These are phyloP conservation scores for Rhyacichthys aspro DNA, from an alignment of 2,797 vertebrate genomes.

Conservation along the genomic window DNA sequence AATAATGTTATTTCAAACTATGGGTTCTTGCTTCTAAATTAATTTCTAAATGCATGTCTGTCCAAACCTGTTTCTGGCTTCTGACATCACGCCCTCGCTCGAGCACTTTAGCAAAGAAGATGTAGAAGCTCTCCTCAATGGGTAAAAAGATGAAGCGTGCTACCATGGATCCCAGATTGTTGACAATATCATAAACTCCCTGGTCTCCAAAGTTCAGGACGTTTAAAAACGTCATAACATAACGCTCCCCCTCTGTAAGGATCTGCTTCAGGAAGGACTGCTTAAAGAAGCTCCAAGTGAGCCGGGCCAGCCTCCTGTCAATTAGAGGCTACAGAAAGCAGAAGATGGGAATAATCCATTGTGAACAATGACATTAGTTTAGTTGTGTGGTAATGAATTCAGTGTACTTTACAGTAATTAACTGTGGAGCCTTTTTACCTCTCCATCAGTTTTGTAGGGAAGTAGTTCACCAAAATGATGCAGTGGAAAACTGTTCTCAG, in stretches of 20 bases:
- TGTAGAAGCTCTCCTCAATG: slow-evolving; percentile 97
- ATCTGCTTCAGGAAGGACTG: slow-evolving; percentile 98
- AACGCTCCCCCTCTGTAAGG: slow-evolving; percentile 95
- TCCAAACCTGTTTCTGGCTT: slow-evolving; percentile 87
- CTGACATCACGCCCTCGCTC: slow-evolving; percentile 84
- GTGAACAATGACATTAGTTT: neutral
- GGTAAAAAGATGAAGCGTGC: slow-evolving; percentile 95
- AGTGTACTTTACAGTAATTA: neutral
- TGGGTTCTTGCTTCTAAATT: rapidly evolving
- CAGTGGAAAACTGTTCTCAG: slow-evolving; percentile 86
- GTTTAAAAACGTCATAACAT: slow-evolving; percentile 98
- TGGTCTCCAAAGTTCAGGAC: slow-evolving; percentile 97
- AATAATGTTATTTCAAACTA: slow-evolving; percentile 1
- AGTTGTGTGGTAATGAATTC: neutral
- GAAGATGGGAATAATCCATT: neutral
- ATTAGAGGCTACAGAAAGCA: slow-evolving; percentile 80
- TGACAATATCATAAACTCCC: slow-evolving; percentile 94
- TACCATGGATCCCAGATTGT: slow-evolving; percentile 97
- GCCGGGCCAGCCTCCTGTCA: slow-evolving; percentile 86
- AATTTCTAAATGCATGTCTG: neutral
- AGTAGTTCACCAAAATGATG: slow-evolving; percentile 81
- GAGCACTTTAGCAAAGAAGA: slow-evolving; percentile 95
- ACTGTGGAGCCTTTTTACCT: slow-evolving; percentile 71
- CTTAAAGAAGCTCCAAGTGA: slow-evolving; percentile 99
- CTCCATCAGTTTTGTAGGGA: slow-evolving; percentile 75